phyloP scores from a whole-genome alignment of 1,140 invertebrate genomes.

The Ladona fulva region DNA sequence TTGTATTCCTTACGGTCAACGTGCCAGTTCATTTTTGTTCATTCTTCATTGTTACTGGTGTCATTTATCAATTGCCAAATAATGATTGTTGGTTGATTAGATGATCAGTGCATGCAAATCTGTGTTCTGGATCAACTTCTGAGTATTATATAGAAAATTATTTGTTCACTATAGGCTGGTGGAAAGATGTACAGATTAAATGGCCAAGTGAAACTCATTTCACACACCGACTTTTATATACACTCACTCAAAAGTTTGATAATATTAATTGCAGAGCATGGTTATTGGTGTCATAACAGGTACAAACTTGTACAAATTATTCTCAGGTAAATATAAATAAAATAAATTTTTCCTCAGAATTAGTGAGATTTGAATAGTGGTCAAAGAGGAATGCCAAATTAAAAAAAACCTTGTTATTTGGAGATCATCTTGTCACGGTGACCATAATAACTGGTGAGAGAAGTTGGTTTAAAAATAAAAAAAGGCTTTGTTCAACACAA shows the following conservation, averaged over 20 bases:
- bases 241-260: not conserved
- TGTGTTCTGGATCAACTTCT: not conserved
- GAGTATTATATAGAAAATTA: not conserved
- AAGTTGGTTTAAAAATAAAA: not conserved
- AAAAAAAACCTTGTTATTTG: slow-evolving; percentile 3
- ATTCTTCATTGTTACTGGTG: slow-evolving; percentile 5
- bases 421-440: not conserved
- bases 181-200: not conserved
- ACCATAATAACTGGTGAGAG: not conserved
- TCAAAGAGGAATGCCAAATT: not conserved
- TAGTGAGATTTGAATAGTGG: slow-evolving; percentile 5
- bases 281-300: slow-evolving; percentile 5
- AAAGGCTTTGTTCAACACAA: not conserved
- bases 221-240: not conserved
- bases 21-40: not conserved
- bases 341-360: slow-evolving; percentile 8
- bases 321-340: slow-evolving; percentile 3
- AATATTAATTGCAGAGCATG: not conserved
- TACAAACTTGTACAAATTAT: slow-evolving; percentile 8
- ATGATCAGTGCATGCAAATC: slow-evolving; percentile 1
- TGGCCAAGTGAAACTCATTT: not conserved
- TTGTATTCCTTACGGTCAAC: not conserved
- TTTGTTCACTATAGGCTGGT: not conserved
- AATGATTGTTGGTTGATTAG: slow-evolving; percentile 6
- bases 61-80: not conserved